These are phyloP conservation scores for Pygocentrus nattereri DNA, from an alignment of 2,797 vertebrate genomes.

Conservation along the genomic window DNA sequence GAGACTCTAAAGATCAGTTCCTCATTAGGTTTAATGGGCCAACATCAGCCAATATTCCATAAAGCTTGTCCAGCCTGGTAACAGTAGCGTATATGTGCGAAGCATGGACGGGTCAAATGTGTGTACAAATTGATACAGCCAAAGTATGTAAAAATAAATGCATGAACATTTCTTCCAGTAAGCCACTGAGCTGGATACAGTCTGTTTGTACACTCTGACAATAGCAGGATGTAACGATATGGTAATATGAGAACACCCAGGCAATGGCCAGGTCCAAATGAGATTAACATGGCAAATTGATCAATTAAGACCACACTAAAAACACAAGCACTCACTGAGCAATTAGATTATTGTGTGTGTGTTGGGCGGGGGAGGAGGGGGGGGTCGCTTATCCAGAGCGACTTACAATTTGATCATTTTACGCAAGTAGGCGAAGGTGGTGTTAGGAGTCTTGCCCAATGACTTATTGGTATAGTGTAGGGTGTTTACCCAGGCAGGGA, in stretches of 20 bases:
- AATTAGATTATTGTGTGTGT: constrained; percentile 1
- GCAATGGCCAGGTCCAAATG: background rate
- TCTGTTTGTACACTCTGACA: background rate
- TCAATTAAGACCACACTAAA: constrained; percentile 30
- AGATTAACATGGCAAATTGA: constrained; percentile 39
- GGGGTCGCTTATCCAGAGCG: too few species aligned
- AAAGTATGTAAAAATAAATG: background rate
- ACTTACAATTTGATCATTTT: too few species aligned
- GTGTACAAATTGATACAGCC: background rate
- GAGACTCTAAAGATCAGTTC: too few species aligned
- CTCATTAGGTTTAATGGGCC: background rate
- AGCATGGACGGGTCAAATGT: background rate
- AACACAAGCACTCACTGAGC: constrained; percentile 24
- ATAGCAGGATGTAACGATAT: constrained; percentile 13
- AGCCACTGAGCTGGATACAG: background rate
- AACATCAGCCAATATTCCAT: background rate
- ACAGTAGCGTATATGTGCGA: background rate
- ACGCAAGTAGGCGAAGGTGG: too few species aligned
- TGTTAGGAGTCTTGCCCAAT: too few species aligned
- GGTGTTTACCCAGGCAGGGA: too few species aligned
- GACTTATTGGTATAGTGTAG: too few species aligned
- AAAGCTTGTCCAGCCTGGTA: background rate
- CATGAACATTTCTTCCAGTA: background rate
- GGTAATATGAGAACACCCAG: background rate
- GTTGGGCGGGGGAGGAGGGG: background rate